These are phyloP conservation scores for Sinocyclocheilus anophthalmus DNA, from an alignment of 2,113 vertebrate genomes.

Conservation along the genomic window DNA sequence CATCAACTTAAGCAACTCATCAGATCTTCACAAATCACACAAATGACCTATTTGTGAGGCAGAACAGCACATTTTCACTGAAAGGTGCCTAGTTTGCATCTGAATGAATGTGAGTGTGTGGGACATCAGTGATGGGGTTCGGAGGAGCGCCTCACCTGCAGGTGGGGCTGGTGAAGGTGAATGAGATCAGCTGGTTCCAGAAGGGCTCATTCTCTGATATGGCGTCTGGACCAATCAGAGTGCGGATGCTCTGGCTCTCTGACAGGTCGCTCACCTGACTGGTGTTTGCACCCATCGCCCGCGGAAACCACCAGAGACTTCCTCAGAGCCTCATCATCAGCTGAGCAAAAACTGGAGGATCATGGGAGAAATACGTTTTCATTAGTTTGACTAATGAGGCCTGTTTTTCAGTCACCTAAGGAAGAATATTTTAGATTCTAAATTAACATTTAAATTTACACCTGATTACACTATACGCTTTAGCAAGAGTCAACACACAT, in stretches of 20 bases:
- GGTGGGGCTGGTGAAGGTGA: slow-evolving; percentile 91
- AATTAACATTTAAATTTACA: too few relatives aligned
- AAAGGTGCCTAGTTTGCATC: not conserved
- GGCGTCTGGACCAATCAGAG: slow-evolving; percentile 85
- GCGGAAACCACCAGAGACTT: slow-evolving; percentile 33
- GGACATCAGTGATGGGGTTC: not conserved
- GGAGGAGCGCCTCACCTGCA: slow-evolving; percentile 80
- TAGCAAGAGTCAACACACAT: not conserved
- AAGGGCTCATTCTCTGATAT: slow-evolving; percentile 96
- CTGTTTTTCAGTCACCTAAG: too few relatives aligned
- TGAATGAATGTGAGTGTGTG: not conserved
- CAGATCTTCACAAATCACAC: not conserved
- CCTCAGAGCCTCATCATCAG: slow-evolving; percentile 76
- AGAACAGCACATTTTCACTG: not conserved
- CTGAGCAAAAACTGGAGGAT: slow-evolving; percentile 52
- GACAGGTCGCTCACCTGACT: slow-evolving; percentile 91
- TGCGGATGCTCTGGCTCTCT: slow-evolving; percentile 88
- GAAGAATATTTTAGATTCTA: not conserved
- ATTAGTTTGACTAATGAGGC: not conserved
- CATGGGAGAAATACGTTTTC: not conserved
- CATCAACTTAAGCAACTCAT: not conserved
- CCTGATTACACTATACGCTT: too few relatives aligned
- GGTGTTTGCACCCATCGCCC: slow-evolving; percentile 92
- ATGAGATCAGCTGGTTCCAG: slow-evolving; percentile 99
- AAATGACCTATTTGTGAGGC: not conserved